Evolutionary conservation across 2,888 invertebrate genomes (phyloP), one percentile per base, ranked within the genome.

Genomic region (Dendrolimus houi): DNA sequence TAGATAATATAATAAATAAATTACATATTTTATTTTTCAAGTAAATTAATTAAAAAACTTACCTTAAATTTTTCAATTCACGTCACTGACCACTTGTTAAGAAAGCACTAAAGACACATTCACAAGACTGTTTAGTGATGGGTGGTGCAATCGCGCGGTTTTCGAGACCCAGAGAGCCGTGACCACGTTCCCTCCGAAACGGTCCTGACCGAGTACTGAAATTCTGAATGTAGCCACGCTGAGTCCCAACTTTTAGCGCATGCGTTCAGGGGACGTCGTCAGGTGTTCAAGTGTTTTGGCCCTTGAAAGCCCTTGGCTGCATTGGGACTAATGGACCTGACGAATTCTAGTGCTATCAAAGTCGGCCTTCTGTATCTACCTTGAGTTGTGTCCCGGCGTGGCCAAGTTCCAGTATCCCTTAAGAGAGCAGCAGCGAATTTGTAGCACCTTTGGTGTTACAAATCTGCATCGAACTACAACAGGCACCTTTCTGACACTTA

Each of bases 191-290:
- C 47, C 47, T 12, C 47, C 9, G 47, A 12, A 10, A 47, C 47
- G 70, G 68, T 65, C 67, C 64, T 70, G 63, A 68, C 68, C 71
- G 72, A 72, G 69, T 65, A 85, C 84, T 85, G 83, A 75, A 65
- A 60, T 61, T 52, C 60, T 70, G 66, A 61, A 67, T 71, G 60
- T 69, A 74, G 73, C 71, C 70, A 73, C 67, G 71, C 66, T 67
- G 64, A 63, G 63, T 10, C 60, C 70, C 71, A 83, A 84, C 71
- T 84, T 79, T 71, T 59, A 29, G 65, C 83, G 84, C 85, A 81
- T 85, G 85, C 85, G 85, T 70, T 54, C 3, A 56, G 12, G 10
- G 7, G 3, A 9, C 9, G 40, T 60, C 60, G 68, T 62, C 75
- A 75, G 72, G 74, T 76, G 73, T 75, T 67, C 54, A 65, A 76